A percentile compares a stretch with the other conserved stretches of the same genome.
These are phyloP conservation scores for Bubo blakistoni DNA, from an alignment of 2,113 vertebrate genomes.

Conservation along the genomic window DNA sequence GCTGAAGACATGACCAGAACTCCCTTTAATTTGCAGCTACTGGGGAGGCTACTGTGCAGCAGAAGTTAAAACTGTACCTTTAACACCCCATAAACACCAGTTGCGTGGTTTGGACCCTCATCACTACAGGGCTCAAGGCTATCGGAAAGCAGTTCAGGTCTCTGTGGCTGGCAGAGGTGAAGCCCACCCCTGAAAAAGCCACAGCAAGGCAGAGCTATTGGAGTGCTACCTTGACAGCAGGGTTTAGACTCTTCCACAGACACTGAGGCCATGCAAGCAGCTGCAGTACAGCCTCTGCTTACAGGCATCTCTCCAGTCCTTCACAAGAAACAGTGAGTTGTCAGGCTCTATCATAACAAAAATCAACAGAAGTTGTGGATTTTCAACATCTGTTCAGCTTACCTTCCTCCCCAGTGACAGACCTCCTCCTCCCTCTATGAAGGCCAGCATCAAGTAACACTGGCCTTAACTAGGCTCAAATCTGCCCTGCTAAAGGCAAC, in stretches of 20 bases:
- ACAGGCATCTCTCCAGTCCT: accelerated
- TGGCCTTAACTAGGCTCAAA: no score
- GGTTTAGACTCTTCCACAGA: not conserved
- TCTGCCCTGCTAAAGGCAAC: accelerated
- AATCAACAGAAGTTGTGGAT: accelerated
- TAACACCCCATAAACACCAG: accelerated
- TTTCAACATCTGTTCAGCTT: not conserved
- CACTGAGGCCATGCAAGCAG: accelerated
- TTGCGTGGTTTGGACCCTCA: accelerated
- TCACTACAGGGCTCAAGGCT: accelerated
- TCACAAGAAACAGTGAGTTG: accelerated
- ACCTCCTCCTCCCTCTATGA: accelerated
- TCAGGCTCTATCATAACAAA: accelerated
- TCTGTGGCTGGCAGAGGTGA: not conserved
- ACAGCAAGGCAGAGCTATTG: not conserved
- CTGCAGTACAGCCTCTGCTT: not conserved
- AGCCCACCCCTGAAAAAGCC: not conserved
- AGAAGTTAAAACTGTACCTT: accelerated
- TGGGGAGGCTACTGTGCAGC: accelerated
- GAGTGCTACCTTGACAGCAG: accelerated
- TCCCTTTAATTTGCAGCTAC: accelerated
- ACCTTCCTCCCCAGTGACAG: accelerated
- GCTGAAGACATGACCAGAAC: accelerated
- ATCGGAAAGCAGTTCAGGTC: not conserved
- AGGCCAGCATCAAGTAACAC: accelerated